Evolutionary conservation across 1,140 invertebrate species (phyloP).

Genomic region (Drosophila pachea): DNA sequence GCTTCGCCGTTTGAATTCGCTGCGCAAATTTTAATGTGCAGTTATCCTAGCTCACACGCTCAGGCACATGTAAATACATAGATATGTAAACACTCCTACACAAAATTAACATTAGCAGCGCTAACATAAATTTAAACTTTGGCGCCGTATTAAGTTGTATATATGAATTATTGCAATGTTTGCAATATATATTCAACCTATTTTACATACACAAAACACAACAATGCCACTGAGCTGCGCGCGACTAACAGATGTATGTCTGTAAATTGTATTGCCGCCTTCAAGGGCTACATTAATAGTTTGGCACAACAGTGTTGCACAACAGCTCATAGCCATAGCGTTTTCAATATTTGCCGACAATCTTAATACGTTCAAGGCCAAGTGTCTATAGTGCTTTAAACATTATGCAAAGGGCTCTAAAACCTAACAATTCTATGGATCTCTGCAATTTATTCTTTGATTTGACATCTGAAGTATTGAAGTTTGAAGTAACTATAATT

Average conservation of each 20-base stretch:
- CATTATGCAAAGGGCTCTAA: too few relatives aligned
- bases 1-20: slow-evolving; percentile 23
- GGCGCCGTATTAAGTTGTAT: background rate
- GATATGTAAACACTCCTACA: slow-evolving; percentile 7
- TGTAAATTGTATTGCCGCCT: slow-evolving; percentile 15
- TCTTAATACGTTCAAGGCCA: too few relatives aligned
- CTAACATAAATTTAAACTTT: background rate
- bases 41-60: slow-evolving; percentile 38
- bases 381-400: too few relatives aligned
- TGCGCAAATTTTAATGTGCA: slow-evolving; percentile 61
- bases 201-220: slow-evolving; percentile 24
- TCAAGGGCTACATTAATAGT: background rate
- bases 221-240: slow-evolving; percentile 20
- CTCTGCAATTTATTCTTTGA: too few relatives aligned
- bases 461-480: too few relatives aligned
- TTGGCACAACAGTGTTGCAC: slow-evolving; percentile 5
- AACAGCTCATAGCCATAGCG: background rate
- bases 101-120: background rate
- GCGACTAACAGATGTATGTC: background rate
- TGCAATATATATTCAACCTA: slow-evolving; percentile 5
- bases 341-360: too few relatives aligned
- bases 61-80: slow-evolving; percentile 16
- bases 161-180: slow-evolving; percentile 18
- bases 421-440: too few relatives aligned
- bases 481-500: background rate